A percentile compares a stretch with the other conserved stretches of the same genome.
These are phyloP conservation scores for Lerista edwardsae DNA, from an alignment of 2,797 vertebrate species.

Conservation along the genomic window DNA sequence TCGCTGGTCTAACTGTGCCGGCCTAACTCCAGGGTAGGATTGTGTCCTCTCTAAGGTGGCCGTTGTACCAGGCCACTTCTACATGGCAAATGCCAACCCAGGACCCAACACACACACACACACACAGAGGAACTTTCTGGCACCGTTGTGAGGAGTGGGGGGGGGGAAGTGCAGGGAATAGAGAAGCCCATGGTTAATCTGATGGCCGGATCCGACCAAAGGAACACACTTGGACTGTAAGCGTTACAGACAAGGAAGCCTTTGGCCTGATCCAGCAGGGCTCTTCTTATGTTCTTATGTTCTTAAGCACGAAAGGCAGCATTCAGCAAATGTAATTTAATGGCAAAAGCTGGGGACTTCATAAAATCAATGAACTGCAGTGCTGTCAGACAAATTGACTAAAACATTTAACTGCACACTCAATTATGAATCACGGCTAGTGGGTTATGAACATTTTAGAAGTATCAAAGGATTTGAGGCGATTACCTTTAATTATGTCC, in stretches of 20 bases:
- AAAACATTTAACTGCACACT: slow-evolving; percentile 19
- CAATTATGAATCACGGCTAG: slow-evolving; percentile 47
- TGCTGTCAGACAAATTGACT: slow-evolving; percentile 50
- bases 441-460: slow-evolving; percentile 38
- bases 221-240: slow-evolving; percentile 37
- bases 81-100: too few species aligned
- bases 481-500: slow-evolving; percentile 55
- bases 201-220: neutral
- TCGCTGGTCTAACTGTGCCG: too few species aligned
- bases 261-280: too few species aligned
- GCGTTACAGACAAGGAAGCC: slow-evolving; percentile 17
- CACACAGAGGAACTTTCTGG: too few species aligned
- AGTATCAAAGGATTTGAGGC: slow-evolving; percentile 26
- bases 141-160: too few species aligned
- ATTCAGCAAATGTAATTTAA: slow-evolving; percentile 30
- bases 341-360: slow-evolving; percentile 40
- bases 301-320: slow-evolving; percentile 14
- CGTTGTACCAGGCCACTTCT: too few species aligned
- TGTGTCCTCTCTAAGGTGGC: too few species aligned
- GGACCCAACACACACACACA: too few species aligned
- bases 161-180: too few species aligned
- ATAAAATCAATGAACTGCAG: slow-evolving; percentile 47
- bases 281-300: too few species aligned
- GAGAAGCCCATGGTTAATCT: neutral
- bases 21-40: too few species aligned